Conservation (phyloP, 92 coral and sea anemone genomes). For the Actinernus sp. region DNA sequence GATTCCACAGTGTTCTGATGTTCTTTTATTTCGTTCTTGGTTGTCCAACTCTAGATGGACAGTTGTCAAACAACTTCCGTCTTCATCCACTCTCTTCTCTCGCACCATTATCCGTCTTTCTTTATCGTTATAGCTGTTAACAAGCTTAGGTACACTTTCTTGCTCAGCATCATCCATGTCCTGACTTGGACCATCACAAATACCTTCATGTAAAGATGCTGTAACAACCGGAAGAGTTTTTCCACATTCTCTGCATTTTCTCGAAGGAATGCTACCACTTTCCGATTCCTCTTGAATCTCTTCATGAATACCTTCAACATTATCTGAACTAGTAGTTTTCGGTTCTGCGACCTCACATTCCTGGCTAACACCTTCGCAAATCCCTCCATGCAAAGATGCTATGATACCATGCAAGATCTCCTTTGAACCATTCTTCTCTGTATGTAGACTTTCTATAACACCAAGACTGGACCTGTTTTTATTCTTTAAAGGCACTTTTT, state of each 20-base stretch:
- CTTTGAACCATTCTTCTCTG: too few relatives aligned
- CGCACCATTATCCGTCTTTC: not conserved
- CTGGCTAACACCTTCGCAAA: too few relatives aligned
- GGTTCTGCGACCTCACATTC: too few relatives aligned
- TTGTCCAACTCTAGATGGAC: too few relatives aligned
- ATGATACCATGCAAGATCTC: too few relatives aligned
- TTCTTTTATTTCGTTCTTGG: too few relatives aligned
- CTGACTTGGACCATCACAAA: conserved; percentile 50
- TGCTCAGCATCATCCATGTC: conserved; percentile 26
- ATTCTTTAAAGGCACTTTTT: too few relatives aligned
- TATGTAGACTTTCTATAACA: not conserved
- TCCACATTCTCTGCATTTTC: conserved; percentile 28
- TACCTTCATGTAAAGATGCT: conserved; percentile 36
- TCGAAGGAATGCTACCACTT: not conserved
- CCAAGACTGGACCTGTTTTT: not conserved
- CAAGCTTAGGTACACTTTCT: conserved; percentile 4
- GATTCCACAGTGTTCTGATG: too few relatives aligned
- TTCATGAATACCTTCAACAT: too few relatives aligned
- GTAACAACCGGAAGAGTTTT: conserved; percentile 42
- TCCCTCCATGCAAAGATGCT: too few relatives aligned
- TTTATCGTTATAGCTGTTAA: not conserved
- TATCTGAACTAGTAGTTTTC: too few relatives aligned
- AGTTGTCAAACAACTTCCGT: not conserved
- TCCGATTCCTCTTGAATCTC: too few relatives aligned
- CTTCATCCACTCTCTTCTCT: not conserved